phyloP scores from a whole-genome alignment of 1,140 invertebrate genomes.

The Heliconius eleuchia region DNA sequence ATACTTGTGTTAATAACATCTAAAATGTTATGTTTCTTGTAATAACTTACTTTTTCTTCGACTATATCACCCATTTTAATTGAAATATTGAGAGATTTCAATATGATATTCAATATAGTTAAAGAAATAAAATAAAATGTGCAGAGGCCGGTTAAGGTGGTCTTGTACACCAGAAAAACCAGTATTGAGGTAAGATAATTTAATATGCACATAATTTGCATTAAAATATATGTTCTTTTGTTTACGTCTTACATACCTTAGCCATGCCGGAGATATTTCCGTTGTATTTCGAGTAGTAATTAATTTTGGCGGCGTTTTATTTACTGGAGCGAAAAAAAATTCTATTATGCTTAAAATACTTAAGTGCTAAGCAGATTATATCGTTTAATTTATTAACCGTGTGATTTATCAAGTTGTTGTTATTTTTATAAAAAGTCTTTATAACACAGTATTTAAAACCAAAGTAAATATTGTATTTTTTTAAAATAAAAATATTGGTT shows the following conservation, averaged over 20 bases:
- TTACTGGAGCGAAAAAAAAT: slow-evolving; percentile 29
- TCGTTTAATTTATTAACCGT: not conserved
- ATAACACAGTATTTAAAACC: not conserved
- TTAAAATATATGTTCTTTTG: not conserved
- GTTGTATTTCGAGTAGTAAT: slow-evolving; percentile 75
- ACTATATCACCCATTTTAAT: slow-evolving; percentile 47
- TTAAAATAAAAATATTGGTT: not conserved
- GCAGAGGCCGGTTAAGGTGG: slow-evolving; percentile 13
- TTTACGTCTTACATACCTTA: slow-evolving; percentile 57
- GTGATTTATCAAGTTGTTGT: not conserved
- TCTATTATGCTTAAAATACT: slow-evolving; percentile 1
- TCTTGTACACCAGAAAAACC: slow-evolving; percentile 40
- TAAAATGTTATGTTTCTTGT: not conserved
- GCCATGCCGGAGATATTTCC: slow-evolving; percentile 69
- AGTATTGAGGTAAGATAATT: slow-evolving; percentile 55
- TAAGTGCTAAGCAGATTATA: not conserved
- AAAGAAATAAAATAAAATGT: slow-evolving; percentile 19
- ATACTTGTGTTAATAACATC: not conserved
- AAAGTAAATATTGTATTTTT: slow-evolving; percentile 14
- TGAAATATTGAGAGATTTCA: not conserved
- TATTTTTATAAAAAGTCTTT: not conserved
- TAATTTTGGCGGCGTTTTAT: slow-evolving; percentile 70
- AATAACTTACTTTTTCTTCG: slow-evolving; percentile 45
- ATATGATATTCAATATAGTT: not conserved
- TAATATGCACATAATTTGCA: slow-evolving; percentile 9